phyloP scores from a whole-genome alignment of 1,140 invertebrate species.

The Condylostylus longicornis region DNA sequence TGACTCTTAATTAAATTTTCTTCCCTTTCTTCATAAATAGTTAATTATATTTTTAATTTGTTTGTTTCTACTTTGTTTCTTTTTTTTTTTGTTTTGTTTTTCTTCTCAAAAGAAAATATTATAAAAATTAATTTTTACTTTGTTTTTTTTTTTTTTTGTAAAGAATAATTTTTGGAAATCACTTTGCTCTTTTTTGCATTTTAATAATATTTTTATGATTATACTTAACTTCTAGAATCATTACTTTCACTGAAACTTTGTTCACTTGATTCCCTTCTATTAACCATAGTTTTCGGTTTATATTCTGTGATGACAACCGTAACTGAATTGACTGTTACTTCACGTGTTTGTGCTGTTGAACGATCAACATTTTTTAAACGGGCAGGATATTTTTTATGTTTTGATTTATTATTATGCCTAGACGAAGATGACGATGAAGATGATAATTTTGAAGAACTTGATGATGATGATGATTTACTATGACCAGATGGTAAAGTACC shows the following conservation, averaged over 20 bases:
- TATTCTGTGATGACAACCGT: conserved; percentile 95
- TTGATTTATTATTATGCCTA: conserved; percentile 40
- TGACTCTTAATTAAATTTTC: too few species aligned
- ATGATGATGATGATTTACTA: conserved; percentile 34
- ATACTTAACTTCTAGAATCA: conserved; percentile 29
- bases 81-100: neutral
- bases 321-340: conserved; percentile 90
- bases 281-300: conserved; percentile 58
- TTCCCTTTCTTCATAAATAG: too few species aligned
- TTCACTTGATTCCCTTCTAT: conserved; percentile 30
- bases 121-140: too few species aligned
- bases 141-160: neutral
- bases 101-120: neutral
- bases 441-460: conserved; percentile 5
- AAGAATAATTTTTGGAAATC: neutral
- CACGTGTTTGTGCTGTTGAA: conserved; percentile 63
- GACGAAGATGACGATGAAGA: conserved; percentile 56
- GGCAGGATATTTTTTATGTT: conserved; percentile 49
- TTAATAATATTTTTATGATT: neutral
- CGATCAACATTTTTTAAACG: conserved; percentile 62
- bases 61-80: too few species aligned
- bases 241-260: conserved; percentile 32
- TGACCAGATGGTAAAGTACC: too few species aligned
- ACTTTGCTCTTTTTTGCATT: neutral
- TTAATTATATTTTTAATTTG: too few species aligned